Evolutionary conservation across 1,140 invertebrate species (phyloP).

Genomic region (Leguminivora glycinivorella): DNA sequence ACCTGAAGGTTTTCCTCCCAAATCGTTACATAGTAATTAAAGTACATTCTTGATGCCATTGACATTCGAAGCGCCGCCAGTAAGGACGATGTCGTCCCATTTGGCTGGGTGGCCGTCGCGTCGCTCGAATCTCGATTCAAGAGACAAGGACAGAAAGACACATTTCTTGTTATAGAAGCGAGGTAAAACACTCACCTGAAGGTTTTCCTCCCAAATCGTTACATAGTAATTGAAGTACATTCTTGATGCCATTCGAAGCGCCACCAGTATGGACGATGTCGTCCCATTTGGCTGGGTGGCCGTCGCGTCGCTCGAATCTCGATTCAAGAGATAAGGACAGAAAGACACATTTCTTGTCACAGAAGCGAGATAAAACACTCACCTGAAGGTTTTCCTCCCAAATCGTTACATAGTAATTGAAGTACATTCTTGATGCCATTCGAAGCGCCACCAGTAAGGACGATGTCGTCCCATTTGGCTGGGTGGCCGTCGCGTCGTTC

Average conservation of each 20-base stretch:
- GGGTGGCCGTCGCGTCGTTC: conserved; percentile 89
- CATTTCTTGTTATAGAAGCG: background rate
- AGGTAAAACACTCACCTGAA: conserved; percentile 38
- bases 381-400: conserved; percentile 74
- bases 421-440: conserved; percentile 89
- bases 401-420: conserved; percentile 77
- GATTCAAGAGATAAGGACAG: background rate
- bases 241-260: conserved; percentile 94
- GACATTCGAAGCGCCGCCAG: conserved; percentile 93
- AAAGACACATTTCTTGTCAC: no score
- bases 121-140: conserved; percentile 89
- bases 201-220: conserved; percentile 80
- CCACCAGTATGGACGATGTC: conserved; percentile 94
- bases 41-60: conserved; percentile 89
- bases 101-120: conserved; percentile 89
- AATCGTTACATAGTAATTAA: conserved; percentile 77
- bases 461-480: conserved; percentile 88
- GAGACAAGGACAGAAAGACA: background rate
- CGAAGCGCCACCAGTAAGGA: conserved; percentile 94
- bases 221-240: conserved; percentile 73
- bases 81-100: conserved; percentile 91
- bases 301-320: conserved; percentile 93
- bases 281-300: conserved; percentile 85
- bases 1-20: conserved; percentile 74
- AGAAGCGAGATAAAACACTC: conserved; percentile 37